Conservation (phyloP, 2,888 invertebrate genomes). For the Melangyna quadrimaculata region DNA sequence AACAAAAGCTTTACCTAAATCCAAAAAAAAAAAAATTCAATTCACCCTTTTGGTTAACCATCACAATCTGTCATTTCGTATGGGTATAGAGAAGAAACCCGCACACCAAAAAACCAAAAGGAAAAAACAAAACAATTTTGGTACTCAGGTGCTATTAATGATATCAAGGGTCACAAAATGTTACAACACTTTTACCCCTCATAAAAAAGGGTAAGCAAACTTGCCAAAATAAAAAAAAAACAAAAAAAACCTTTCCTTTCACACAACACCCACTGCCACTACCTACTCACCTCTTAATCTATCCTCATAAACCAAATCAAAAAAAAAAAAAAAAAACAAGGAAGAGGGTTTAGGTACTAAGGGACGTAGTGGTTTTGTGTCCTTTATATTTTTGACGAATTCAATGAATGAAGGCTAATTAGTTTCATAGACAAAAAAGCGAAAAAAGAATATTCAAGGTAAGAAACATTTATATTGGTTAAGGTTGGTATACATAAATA, state of each 20-base stretch:
- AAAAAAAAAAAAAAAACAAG: conserved; percentile 18
- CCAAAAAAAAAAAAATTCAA: not conserved
- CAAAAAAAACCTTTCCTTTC: conserved; percentile 19
- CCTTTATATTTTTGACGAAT: conserved; percentile 41
- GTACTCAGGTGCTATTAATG: conserved; percentile 64
- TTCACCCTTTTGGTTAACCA: conserved; percentile 18
- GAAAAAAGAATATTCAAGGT: conserved; percentile 16
- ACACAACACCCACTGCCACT: not conserved
- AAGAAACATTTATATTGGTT: conserved; percentile 19
- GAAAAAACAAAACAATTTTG: conserved; percentile 21
- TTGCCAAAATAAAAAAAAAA: too few species aligned
- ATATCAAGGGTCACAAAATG: conserved; percentile 55
- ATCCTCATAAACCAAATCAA: conserved; percentile 1
- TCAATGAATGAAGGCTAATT: conserved; percentile 17
- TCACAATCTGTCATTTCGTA: conserved; percentile 22
- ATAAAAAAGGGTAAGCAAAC: conserved; percentile 33
- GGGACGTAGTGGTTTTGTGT: conserved; percentile 2
- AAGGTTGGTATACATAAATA: not conserved
- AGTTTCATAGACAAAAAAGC: not conserved
- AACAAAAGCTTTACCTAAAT: not conserved
- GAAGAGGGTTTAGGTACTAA: not conserved
- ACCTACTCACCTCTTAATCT: not conserved
- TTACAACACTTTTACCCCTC: conserved; percentile 16
- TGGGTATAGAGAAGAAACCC: not conserved
- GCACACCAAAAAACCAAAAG: not conserved